A percentile compares a stretch with the other conserved stretches of the same genome.
These are phyloP conservation scores for Artemisiospiza belli DNA, from an alignment of 2,113 vertebrate species.

Conservation along the genomic window DNA sequence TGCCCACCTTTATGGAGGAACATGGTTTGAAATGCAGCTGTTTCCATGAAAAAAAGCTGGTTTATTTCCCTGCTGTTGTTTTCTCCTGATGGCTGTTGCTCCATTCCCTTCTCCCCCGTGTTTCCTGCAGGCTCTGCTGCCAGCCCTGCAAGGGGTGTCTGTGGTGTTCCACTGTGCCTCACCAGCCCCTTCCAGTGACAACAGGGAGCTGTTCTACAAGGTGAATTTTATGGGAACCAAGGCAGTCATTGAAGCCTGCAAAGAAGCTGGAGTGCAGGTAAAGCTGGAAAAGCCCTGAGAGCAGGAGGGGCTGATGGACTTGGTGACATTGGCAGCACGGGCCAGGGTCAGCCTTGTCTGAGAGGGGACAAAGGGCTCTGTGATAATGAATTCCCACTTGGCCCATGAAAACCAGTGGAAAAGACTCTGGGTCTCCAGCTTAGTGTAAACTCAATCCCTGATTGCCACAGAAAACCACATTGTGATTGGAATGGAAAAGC, in stretches of 20 bases:
- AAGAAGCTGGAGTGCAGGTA: constrained; percentile 90
- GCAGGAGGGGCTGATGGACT: neutral
- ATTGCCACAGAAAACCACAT: neutral
- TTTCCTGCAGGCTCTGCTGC: constrained; percentile 82
- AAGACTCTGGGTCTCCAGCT: neutral
- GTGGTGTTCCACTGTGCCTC: constrained; percentile 95
- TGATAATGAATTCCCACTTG: neutral
- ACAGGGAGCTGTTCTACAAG: constrained; percentile 86
- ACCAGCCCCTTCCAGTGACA: constrained; percentile 85
- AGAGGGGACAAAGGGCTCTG: neutral
- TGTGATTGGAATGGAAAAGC: neutral
- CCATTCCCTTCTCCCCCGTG: neutral
- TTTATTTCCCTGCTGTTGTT: neutral
- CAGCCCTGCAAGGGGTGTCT: constrained; percentile 82
- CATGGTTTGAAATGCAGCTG: fast-evolving
- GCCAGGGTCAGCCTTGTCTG: neutral
- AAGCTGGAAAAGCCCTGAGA: neutral
- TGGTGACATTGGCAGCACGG: neutral
- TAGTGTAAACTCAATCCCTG: neutral
- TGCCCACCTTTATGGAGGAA: neutral
- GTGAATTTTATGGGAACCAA: constrained; percentile 91
- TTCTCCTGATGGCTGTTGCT: neutral
- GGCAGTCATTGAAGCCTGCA: constrained; percentile 86
- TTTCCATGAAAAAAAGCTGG: neutral
- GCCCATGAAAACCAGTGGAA: neutral